Evolutionary conservation across 2,888 invertebrate genomes (phyloP).

Genomic region (Venustoraphidia nigricollis): DNA sequence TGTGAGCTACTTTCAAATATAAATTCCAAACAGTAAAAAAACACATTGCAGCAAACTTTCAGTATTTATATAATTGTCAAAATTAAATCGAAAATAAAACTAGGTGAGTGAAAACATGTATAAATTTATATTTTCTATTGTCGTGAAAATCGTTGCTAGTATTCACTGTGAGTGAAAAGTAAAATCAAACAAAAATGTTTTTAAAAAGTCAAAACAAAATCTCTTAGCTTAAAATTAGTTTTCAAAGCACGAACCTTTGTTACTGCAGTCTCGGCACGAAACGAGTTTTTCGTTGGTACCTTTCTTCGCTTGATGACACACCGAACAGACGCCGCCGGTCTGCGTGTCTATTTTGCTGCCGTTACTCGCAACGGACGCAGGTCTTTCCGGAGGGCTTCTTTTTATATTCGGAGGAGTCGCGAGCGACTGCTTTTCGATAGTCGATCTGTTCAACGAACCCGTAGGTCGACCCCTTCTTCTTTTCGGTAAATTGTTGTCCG

Average conservation of each 20-base stretch:
- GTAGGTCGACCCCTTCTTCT: constrained; percentile 53
- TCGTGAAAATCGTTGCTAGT: too few relatives aligned
- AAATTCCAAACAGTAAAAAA: too few relatives aligned
- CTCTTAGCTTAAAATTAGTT: background rate
- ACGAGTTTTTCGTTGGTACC: constrained; percentile 46
- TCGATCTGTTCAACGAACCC: constrained; percentile 42
- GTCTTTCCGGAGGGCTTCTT: constrained; percentile 8
- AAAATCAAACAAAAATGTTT: constrained; percentile 2
- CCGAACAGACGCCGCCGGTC: constrained; percentile 41
- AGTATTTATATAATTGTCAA: too few relatives aligned
- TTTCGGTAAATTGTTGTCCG: constrained; percentile 61
- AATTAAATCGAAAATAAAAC: too few relatives aligned
- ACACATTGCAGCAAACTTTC: too few relatives aligned
- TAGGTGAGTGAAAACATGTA: constrained; percentile 4
- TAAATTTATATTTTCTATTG: too few relatives aligned
- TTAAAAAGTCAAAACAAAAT: constrained; percentile 9
- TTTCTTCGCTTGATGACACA: constrained; percentile 42
- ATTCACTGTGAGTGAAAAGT: too few relatives aligned
- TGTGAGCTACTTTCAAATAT: too few relatives aligned
- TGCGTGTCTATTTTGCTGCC: constrained; percentile 9
- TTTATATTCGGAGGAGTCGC: constrained; percentile 5
- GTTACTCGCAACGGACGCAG: constrained; percentile 3
- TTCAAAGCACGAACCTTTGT: constrained; percentile 35
- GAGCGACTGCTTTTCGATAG: constrained; percentile 33
- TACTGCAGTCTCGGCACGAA: constrained; percentile 55